Conservation (phyloP, 1,140 invertebrate genomes). For the Planococcus citri region DNA sequence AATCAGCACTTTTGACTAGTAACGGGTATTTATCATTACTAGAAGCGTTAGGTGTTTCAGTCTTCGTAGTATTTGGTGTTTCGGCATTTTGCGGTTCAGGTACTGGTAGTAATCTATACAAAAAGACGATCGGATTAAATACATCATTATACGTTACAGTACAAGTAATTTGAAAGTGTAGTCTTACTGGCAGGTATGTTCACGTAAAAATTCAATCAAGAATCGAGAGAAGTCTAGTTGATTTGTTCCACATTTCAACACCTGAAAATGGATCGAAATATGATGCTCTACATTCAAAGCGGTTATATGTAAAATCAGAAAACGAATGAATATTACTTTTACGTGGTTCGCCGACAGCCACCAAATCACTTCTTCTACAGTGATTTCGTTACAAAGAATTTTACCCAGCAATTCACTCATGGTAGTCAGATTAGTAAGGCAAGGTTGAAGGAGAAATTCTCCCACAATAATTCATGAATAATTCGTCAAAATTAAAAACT, state of each 20-base stretch:
- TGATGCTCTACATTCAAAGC: neutral
- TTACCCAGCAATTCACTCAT: neutral
- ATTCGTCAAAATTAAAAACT: too few species aligned
- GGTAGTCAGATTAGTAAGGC: neutral
- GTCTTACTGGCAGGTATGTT: neutral
- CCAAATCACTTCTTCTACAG: neutral
- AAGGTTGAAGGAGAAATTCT: too few species aligned
- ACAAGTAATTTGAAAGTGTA: too few species aligned
- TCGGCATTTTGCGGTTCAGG: neutral
- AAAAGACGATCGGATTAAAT: too few species aligned
- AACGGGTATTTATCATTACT: neutral
- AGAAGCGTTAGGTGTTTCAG: neutral
- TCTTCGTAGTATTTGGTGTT: neutral
- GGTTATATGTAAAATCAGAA: neutral
- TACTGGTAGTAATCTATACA: neutral
- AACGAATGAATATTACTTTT: neutral
- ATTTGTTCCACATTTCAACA: neutral
- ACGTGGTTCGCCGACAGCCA: neutral
- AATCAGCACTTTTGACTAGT: neutral
- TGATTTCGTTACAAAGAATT: neutral
- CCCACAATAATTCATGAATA: too few species aligned
- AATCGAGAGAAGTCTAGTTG: neutral
- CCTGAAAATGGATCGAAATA: neutral
- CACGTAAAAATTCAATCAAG: neutral
- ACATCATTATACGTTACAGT: too few species aligned